These are phyloP conservation scores for Aphidoletes aphidimyza DNA, from an alignment of 2,888 invertebrate species.

Conservation along the genomic window DNA sequence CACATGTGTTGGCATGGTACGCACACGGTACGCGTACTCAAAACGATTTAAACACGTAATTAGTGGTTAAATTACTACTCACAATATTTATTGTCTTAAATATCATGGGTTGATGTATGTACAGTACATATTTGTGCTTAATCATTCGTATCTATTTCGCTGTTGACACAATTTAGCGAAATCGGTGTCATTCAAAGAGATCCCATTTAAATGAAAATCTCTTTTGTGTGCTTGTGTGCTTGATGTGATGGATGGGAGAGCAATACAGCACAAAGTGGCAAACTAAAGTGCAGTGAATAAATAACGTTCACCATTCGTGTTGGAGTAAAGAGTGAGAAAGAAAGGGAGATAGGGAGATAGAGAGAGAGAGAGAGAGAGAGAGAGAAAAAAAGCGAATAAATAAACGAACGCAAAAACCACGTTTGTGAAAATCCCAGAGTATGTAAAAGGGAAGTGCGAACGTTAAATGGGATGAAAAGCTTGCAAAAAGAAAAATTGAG, in stretches of 20 bases:
- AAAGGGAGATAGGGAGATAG: background rate
- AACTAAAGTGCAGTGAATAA: background rate
- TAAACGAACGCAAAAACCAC: too few species aligned
- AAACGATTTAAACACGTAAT: background rate
- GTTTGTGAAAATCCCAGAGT: too few species aligned
- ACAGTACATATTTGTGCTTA: background rate
- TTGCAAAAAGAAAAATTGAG: background rate
- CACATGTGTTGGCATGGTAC: too few species aligned
- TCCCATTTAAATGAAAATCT: background rate
- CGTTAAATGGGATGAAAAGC: background rate
- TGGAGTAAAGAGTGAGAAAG: background rate
- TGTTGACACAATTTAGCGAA: background rate
- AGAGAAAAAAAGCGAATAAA: background rate
- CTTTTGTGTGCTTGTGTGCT: too few species aligned
- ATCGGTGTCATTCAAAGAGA: background rate
- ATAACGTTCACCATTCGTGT: background rate
- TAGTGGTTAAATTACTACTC: background rate
- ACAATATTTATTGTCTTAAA: background rate
- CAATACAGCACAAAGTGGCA: background rate
- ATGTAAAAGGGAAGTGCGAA: too few species aligned
- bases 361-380: background rate
- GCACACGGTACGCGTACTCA: too few species aligned
- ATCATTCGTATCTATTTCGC: background rate
- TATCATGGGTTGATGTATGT: too few species aligned
- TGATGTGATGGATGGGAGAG: too few species aligned